phyloP scores from a whole-genome alignment of 2,797 vertebrate genomes.

The Eremophila alpestris region DNA sequence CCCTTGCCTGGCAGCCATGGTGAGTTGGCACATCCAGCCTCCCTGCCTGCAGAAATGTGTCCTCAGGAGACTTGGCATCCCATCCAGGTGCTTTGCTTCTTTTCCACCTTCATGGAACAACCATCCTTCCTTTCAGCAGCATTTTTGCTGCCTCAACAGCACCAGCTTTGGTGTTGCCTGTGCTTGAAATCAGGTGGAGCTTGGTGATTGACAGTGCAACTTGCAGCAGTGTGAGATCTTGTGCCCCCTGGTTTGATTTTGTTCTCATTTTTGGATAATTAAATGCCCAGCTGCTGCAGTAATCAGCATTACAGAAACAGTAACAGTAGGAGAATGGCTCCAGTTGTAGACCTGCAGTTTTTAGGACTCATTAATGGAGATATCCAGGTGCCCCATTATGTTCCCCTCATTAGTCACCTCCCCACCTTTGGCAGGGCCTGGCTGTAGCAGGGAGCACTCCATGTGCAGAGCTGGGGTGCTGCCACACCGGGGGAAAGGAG shows the following conservation, averaged over 20 bases:
- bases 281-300: background rate
- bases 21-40: background rate
- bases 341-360: background rate
- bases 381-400: background rate
- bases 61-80: background rate
- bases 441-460: background rate
- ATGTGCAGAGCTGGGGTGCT: background rate
- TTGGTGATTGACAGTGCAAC: background rate
- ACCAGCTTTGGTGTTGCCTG: background rate
- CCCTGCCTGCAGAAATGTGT: accelerated
- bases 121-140: background rate
- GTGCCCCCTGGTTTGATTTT: background rate
- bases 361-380: background rate
- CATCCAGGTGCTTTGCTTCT: background rate
- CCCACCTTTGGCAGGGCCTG: background rate
- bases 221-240: background rate
- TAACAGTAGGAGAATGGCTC: background rate
- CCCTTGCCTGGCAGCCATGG: accelerated
- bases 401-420: background rate
- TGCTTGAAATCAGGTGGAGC: background rate
- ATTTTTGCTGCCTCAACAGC: background rate
- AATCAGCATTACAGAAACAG: background rate
- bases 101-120: background rate
- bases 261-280: background rate
- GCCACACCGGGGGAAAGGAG: background rate